Conservation (phyloP, 2,797 vertebrate genomes). For the Danio aesculapii region DNA sequence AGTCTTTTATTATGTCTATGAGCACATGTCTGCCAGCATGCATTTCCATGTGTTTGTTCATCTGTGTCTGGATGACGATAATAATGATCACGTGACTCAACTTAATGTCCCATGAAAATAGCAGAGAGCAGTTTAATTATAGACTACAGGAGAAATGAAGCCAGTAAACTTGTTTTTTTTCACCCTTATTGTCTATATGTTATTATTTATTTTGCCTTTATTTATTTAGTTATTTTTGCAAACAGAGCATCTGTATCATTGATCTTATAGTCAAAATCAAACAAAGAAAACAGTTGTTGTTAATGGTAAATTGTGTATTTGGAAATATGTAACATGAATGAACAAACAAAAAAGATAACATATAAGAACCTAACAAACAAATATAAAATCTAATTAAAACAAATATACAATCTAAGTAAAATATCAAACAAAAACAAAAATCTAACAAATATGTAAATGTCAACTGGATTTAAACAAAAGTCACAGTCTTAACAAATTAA, state of each 20-base stretch:
- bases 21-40: constrained; percentile 60
- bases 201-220: constrained; percentile 30
- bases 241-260: neutral
- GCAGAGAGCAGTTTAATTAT: constrained; percentile 93
- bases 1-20: constrained; percentile 61
- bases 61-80: constrained; percentile 77
- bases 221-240: neutral
- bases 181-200: constrained; percentile 12
- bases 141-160: constrained; percentile 80
- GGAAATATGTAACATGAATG: neutral
- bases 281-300: neutral
- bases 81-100: constrained; percentile 88
- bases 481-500: no score
- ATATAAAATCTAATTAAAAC: constrained; percentile 1
- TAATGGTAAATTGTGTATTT: neutral
- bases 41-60: constrained; percentile 73
- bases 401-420: no score
- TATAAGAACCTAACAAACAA: neutral
- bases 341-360: neutral
- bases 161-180: constrained; percentile 74
- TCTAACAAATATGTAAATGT: no score
- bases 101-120: constrained; percentile 99
- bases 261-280: neutral
- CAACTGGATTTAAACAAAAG: no score
- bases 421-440: no score